phyloP scores from a whole-genome alignment of 2,113 vertebrate species.

The Myotis davidii region DNA sequence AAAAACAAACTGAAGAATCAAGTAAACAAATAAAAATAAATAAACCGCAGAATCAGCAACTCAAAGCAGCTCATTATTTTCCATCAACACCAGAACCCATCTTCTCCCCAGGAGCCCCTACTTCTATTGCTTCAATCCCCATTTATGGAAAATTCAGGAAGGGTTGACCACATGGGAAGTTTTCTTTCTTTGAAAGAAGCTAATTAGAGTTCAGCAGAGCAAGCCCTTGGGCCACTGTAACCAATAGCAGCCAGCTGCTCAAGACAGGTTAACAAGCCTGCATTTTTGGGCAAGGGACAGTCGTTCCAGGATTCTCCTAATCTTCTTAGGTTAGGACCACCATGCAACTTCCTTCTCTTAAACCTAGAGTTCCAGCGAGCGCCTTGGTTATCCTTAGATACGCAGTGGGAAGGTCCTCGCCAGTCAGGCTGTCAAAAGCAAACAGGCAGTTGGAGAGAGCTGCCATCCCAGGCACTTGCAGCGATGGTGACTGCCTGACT shows the following conservation, averaged over 20 bases:
- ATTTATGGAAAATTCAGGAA: background rate
- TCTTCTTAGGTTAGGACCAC: background rate
- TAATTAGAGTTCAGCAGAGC: background rate
- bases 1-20: background rate
- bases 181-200: background rate
- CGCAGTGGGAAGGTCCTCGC: background rate
- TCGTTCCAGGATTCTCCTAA: background rate
- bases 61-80: background rate
- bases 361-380: background rate
- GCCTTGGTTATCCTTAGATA: background rate
- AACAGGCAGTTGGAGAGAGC: background rate
- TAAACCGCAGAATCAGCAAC: background rate
- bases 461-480: background rate
- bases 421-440: background rate
- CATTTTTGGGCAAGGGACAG: background rate
- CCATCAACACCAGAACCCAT: background rate
- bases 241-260: background rate
- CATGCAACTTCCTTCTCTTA: background rate
- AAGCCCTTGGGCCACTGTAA: background rate
- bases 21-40: background rate
- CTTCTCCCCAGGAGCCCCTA: background rate
- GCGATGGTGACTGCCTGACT: background rate
- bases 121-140: background rate
- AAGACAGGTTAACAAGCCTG: background rate
- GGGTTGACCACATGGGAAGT: background rate